These are phyloP conservation scores for Hypocryptadius cinnamomeus DNA, from an alignment of 2,113 vertebrate species.

Conservation along the genomic window DNA sequence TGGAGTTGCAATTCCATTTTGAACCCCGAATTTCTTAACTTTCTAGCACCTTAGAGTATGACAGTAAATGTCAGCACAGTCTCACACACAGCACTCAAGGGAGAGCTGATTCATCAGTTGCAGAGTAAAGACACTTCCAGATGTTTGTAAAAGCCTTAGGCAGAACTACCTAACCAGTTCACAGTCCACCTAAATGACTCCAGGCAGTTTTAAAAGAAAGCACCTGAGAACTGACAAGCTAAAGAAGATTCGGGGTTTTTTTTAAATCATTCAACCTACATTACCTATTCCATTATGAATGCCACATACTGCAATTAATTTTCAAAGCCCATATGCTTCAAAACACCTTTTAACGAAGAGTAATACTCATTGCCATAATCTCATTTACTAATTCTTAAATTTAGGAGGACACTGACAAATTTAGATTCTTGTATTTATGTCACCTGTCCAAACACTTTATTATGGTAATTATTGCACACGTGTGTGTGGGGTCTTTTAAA, in stretches of 20 bases:
- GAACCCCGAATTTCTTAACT: neutral
- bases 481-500: neutral
- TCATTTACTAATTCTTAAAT: neutral
- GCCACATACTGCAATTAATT: neutral
- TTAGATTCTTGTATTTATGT: neutral
- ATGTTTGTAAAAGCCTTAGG: neutral
- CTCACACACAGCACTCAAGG: neutral
- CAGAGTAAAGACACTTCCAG: neutral
- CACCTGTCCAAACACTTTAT: neutral
- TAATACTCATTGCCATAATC: neutral
- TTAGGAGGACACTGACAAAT: neutral
- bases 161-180: neutral
- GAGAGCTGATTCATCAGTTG: accelerated
- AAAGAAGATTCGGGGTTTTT: neutral
- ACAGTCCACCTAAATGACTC: neutral
- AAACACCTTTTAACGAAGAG: neutral
- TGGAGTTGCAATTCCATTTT: neutral
- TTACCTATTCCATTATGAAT: neutral
- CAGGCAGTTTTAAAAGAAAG: neutral
- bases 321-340: neutral
- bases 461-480: accelerated
- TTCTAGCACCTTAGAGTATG: neutral
- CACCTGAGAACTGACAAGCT: neutral
- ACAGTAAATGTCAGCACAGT: neutral
- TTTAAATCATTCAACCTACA: neutral